A percentile compares a stretch with the other conserved stretches of the same genome.
These are phyloP conservation scores for Zelleria hepariella DNA, from an alignment of 2,888 invertebrate species.

Conservation along the genomic window DNA sequence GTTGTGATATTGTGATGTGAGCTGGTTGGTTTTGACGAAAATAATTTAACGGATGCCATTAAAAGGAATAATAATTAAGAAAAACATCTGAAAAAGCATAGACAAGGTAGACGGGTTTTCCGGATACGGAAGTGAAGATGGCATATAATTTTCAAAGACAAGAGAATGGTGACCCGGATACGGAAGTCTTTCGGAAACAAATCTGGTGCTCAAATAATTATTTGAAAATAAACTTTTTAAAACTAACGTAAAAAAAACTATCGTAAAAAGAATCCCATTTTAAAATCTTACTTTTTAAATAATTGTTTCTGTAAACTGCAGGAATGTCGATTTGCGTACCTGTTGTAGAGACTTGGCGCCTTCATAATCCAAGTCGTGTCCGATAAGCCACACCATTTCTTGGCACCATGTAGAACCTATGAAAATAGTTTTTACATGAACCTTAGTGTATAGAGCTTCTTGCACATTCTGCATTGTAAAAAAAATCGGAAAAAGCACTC, in stretches of 20 bases:
- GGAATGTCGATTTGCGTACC: no score
- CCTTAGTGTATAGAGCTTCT: no score
- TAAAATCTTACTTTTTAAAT: no score
- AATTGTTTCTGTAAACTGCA: no score
- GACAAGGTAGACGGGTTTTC: background rate
- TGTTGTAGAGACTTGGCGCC: conserved; percentile 75
- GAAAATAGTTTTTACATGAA: conserved; percentile 1
- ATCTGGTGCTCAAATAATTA: no score
- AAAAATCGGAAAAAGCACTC: no score
- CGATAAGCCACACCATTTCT: conserved; percentile 93
- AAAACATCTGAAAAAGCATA: background rate
- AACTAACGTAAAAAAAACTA: no score
- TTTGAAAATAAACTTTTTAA: no score
- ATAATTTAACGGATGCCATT: background rate
- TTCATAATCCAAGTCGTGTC: conserved; percentile 83
- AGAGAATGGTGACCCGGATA: background rate
- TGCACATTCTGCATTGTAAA: no score
- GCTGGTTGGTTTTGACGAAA: background rate
- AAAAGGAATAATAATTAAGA: background rate
- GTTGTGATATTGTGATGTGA: background rate
- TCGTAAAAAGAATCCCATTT: no score
- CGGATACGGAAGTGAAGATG: background rate
- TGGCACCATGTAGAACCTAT: conserved; percentile 93
- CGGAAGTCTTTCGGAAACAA: no score
- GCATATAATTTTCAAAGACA: no score